Base-by-base conservation (phyloP, 2,888 invertebrate species). In the Sylvicola fuscatus region DNA sequence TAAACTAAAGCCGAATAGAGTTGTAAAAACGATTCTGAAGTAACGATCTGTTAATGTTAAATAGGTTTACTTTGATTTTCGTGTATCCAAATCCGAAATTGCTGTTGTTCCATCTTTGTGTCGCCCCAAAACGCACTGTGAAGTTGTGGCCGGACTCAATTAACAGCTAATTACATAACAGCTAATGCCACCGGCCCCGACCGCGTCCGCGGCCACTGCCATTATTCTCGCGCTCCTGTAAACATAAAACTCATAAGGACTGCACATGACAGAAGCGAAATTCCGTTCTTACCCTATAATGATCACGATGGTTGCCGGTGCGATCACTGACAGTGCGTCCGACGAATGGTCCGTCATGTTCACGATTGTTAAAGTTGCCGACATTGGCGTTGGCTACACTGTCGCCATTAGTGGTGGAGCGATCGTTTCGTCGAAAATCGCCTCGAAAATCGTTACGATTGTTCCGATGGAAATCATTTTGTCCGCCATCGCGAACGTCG, bases 251-350 rank as follows among this genome's bases (percentile, higher is more conserved):
- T n/a, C n/a, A n/a, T n/a, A n/a, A n/a, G n/a, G n/a, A n/a, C n/a
- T n/a, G n/a, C n/a, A n/a, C n/a, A n/a, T n/a, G n/a, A n/a, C n/a
- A n/a, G n/a, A n/a, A n/a, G n/a, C n/a, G n/a, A n/a, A n/a, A n/a
- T n/a, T n/a, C n/a, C n/a, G n/a, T n/a, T n/a, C 40, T 37, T 40
- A 44, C 44, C 28, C 44, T 38, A 27, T 36, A 39, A 33, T 40
- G 37, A 35, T 44, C 42, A 34, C 41, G 34, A 37, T 40, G 40
- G 26, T 32, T 26, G 11, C 37, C 37, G 27, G 38, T 38, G 14
- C 40, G 34, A 8, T 39, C 38, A 10, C 40, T 34, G 27, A 13
- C 29, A 14, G 35, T 34, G 26, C 39, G 37, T 10, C 36, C 38
- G 3, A 32, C 33, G 8, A 21, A 21, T 21, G 4, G 21, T 21